Evolutionary conservation across 1,140 invertebrate species (phyloP).

Genomic region (Pararge aegeria): DNA sequence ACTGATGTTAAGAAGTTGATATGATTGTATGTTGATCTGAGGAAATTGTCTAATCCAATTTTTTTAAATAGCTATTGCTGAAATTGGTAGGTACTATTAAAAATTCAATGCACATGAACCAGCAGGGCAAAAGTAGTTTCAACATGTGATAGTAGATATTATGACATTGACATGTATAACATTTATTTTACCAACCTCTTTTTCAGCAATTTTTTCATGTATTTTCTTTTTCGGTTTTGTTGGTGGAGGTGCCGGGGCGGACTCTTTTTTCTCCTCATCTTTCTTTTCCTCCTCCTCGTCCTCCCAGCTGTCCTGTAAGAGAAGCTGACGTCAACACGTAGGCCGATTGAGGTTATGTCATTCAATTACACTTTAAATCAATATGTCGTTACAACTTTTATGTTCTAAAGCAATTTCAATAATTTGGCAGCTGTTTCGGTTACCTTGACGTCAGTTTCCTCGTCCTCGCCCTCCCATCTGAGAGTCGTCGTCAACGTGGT

Average conservation of each 20-base stretch:
- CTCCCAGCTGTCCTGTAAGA: constrained; percentile 90
- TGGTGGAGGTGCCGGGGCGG: constrained; percentile 37
- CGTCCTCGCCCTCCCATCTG: constrained; percentile 94
- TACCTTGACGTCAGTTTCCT: constrained; percentile 92
- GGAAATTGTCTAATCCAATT: no score
- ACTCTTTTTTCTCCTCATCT: constrained; percentile 80
- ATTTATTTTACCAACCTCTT: constrained; percentile 81
- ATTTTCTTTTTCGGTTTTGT: constrained; percentile 86
- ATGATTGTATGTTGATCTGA: no score
- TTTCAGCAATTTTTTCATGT: constrained; percentile 87
- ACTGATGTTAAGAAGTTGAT: no score
- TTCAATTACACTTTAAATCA: constrained; percentile 1
- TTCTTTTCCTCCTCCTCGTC: constrained; percentile 89
- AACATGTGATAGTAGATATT: not conserved
- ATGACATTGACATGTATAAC: constrained; percentile 15
- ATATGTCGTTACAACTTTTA: not conserved
- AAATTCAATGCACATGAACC: no score
- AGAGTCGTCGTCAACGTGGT: constrained; percentile 80
- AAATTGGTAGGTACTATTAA: no score
- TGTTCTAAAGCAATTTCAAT: not conserved
- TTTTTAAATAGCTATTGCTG: no score
- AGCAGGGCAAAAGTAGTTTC: no score
- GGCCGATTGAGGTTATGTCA: constrained; percentile 64
- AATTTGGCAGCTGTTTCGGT: constrained; percentile 51
- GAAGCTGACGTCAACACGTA: constrained; percentile 67